phyloP scores from a whole-genome alignment of 2,888 invertebrate species.

The Drosophila tripunctata region DNA sequence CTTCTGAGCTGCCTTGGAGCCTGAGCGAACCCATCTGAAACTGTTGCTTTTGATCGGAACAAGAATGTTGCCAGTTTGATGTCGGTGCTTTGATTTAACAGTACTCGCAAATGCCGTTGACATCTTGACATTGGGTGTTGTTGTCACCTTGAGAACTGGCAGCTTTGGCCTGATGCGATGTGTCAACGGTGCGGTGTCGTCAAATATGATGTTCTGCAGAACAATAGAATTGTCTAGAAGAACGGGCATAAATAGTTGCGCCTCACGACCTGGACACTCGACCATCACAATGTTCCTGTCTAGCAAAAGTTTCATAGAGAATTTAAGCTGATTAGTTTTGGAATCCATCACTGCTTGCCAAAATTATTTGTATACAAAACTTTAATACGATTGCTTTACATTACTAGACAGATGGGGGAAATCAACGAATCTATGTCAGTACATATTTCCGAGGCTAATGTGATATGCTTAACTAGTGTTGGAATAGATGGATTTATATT shows the following conservation, averaged over 20 bases:
- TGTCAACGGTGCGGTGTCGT: constrained; percentile 3
- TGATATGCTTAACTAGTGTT: background rate
- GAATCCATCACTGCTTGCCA: constrained; percentile 25
- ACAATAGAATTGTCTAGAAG: constrained; percentile 28
- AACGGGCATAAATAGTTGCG: constrained; percentile 49
- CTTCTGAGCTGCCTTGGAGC: background rate
- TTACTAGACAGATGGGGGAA: constrained; percentile 18
- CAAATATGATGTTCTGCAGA: constrained; percentile 40
- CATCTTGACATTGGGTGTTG: background rate
- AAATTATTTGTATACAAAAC: constrained; percentile 13
- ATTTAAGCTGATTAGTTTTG: constrained; percentile 24
- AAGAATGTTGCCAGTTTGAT: background rate
- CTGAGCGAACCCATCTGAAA: constrained; percentile 18
- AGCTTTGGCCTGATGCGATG: background rate
- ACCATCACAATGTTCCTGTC: constrained; percentile 41
- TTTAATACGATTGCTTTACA: constrained; percentile 16
- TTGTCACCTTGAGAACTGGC: background rate
- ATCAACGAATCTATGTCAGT: background rate
- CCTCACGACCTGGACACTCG: constrained; percentile 35
- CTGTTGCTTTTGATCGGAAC: background rate
- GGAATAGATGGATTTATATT: constrained; percentile 1
- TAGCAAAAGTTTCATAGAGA: constrained; percentile 50
- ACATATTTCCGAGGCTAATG: constrained; percentile 2
- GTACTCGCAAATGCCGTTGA: background rate
- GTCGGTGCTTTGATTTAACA: background rate